Conservation (phyloP, 2,113 vertebrate genomes). For the Caretta caretta region DNA sequence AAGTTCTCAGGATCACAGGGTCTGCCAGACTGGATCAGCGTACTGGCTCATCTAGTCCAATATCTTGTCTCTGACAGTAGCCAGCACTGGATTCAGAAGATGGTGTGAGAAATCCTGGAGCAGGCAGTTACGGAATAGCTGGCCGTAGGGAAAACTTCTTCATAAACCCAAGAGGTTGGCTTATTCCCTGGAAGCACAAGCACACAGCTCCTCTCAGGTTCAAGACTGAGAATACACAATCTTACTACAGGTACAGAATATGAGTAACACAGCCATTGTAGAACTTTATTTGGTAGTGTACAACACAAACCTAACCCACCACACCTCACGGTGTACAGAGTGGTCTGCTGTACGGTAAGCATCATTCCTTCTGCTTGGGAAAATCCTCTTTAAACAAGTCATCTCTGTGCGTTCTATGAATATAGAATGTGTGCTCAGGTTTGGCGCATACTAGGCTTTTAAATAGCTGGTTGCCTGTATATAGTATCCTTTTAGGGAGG, state of each 20-base stretch:
- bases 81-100: not conserved
- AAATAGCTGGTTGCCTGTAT: constrained; percentile 51
- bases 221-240: not conserved
- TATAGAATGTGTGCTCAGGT: not conserved
- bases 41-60: not conserved
- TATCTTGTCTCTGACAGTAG: not conserved
- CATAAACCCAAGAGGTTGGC: not conserved
- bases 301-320: not conserved
- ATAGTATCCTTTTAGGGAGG: constrained; percentile 54
- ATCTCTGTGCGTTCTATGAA: not conserved
- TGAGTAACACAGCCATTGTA: not conserved
- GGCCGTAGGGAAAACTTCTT: not conserved
- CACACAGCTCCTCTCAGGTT: not conserved
- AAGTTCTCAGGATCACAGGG: not conserved
- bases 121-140: not conserved
- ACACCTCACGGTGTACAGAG: rapidly evolving
- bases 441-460: constrained; percentile 26
- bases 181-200: too few relatives aligned
- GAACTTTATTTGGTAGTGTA: not conserved
- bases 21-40: not conserved
- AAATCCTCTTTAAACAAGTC: not conserved
- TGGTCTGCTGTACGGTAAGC: not conserved
- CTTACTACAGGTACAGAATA: not conserved
- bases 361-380: not conserved
- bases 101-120: not conserved